phyloP scores from a whole-genome alignment of 2,888 invertebrate genomes.

The Drosophila flavopinicola region DNA sequence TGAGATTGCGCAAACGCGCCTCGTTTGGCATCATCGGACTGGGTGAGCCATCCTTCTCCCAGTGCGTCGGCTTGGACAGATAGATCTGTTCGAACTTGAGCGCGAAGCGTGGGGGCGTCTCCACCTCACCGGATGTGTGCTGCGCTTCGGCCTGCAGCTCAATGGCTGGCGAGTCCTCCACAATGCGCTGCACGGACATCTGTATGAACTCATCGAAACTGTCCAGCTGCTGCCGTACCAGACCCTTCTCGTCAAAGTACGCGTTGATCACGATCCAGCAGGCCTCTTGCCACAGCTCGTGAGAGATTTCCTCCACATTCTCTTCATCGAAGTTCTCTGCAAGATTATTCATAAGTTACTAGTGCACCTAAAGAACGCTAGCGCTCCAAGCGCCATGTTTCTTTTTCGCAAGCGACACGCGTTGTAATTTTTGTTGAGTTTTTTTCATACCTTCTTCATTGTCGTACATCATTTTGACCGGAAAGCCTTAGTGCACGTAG shows the following conservation, averaged over 20 bases:
- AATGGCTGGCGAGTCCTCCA: constrained; percentile 99
- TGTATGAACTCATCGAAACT: constrained; percentile 99
- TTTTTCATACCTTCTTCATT: constrained; percentile 82
- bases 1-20: constrained; percentile 97
- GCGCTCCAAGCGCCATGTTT: constrained; percentile 66
- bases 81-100: constrained; percentile 99
- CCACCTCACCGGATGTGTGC: constrained; percentile 96
- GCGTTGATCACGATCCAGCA: constrained; percentile 99
- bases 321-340: constrained; percentile 90
- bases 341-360: constrained; percentile 2
- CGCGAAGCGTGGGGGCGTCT: constrained; percentile 94
- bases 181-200: constrained; percentile 99
- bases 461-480: constrained; percentile 81
- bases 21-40: constrained; percentile 99
- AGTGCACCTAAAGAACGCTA: constrained; percentile 13
- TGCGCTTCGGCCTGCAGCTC: constrained; percentile 99
- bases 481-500: constrained; percentile 38
- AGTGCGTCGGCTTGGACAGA: constrained; percentile 99
- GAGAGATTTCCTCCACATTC: constrained; percentile 97
- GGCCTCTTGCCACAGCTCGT: constrained; percentile 99
- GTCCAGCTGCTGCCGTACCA: constrained; percentile 99
- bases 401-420: constrained; percentile 43
- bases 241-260: constrained; percentile 99
- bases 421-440: constrained; percentile 2
- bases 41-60: constrained; percentile 99